phyloP scores from a whole-genome alignment of 2,113 vertebrate genomes.

The Indicator maculatus region DNA sequence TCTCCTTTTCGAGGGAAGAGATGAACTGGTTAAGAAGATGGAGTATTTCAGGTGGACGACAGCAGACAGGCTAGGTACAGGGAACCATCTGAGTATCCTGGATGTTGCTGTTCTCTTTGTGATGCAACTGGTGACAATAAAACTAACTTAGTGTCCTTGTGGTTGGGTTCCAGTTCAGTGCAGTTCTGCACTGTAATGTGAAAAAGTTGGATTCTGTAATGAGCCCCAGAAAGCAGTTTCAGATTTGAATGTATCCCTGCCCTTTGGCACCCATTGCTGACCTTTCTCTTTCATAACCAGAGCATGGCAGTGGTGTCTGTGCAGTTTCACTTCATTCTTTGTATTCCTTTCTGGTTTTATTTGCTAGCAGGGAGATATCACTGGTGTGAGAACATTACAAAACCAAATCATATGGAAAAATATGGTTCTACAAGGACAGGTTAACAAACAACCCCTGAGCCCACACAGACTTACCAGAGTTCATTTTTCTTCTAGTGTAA shows the following conservation, averaged over 20 bases:
- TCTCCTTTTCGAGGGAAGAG: neutral
- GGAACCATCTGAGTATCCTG: neutral
- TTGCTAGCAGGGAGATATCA: neutral
- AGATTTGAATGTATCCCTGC: neutral
- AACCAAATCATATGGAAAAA: neutral
- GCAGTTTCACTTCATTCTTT: neutral
- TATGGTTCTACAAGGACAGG: accelerated
- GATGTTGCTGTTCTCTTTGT: neutral
- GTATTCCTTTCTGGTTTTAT: neutral
- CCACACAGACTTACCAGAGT: neutral
- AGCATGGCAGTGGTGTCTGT: neutral
- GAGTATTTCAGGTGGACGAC: neutral
- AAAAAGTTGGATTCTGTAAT: neutral
- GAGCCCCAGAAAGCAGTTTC: accelerated
- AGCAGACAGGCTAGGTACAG: neutral
- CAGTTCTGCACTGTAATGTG: neutral
- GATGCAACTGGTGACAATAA: neutral
- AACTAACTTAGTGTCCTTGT: neutral
- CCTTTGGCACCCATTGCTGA: neutral
- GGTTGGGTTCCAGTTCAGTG: neutral
- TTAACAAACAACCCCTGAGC: neutral
- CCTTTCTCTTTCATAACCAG: neutral
- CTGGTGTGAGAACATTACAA: neutral
- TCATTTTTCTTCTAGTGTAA: neutral
- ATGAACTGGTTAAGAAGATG: neutral